Conservation (phyloP, 2,113 vertebrate species). For the Anhinga anhinga region DNA sequence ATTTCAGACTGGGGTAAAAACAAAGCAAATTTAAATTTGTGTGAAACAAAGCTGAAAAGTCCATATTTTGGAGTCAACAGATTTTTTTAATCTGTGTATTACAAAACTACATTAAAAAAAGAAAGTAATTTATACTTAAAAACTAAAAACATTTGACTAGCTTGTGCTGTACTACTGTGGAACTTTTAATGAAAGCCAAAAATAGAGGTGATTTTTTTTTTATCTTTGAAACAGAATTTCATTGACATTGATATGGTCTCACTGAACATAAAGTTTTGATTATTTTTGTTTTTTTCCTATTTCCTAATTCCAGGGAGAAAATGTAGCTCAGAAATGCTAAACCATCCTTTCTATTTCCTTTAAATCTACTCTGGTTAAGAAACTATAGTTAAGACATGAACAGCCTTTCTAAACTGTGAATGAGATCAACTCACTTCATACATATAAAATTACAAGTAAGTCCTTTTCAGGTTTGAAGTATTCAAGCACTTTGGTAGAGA, state of each 20-base stretch:
- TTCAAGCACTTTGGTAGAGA: not conserved
- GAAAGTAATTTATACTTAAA: not conserved
- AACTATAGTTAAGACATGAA: not conserved
- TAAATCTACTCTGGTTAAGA: not conserved
- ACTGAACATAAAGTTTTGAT: not conserved
- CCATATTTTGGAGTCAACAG: not conserved
- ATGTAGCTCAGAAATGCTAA: not conserved
- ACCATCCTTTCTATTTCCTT: not conserved
- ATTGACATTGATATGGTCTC: not conserved
- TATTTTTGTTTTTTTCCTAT: not conserved
- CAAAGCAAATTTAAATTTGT: not conserved
- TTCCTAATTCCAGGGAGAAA: not conserved
- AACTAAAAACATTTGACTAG: not conserved
- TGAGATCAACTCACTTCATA: not conserved
- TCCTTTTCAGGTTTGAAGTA: not conserved
- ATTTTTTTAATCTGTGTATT: not conserved
- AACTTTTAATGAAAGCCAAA: not conserved
- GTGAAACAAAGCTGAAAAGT: not conserved
- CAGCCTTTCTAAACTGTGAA: not conserved
- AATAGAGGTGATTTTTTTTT: not conserved
- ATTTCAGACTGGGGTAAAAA: not conserved
- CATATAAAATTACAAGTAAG: not conserved
- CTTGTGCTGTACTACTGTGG: not conserved
- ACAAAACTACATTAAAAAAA: not conserved
- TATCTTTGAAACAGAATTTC: not conserved